Base-by-base conservation (phyloP, 2,797 vertebrate genomes). In the Sparidentex hasta region DNA sequence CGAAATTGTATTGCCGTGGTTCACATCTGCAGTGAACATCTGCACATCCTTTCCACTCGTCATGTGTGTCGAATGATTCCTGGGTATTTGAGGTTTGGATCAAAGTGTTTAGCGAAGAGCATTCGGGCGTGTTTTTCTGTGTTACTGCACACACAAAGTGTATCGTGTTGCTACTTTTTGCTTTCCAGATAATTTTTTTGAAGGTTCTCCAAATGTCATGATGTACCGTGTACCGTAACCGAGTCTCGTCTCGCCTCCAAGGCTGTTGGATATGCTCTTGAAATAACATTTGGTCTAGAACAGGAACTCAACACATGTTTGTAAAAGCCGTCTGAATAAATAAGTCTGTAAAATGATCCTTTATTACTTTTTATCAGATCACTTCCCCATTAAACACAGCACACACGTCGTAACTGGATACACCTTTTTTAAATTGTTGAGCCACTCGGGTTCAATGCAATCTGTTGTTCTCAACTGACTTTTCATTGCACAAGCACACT, bases 131-230 rank as follows among this genome's bases (percentile, higher is more conserved):
- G 33, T 33, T 33, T 33, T 33, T 33, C 33, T 33, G 21, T 64
- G 21, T 69, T 17, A 41, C 6, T 16, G 38, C 27, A 71, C 52
- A 38, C 38, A 67, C 62, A 73, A 38, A 43, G 3, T 0, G 1
- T 29, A 50, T 65, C 65, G 38, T 29, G 23, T 59, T 56, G 9
- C 48, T 41, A 1, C 44, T 13, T 75, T 75, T 41, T 63, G 29
- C 70, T 74, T 63, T 55, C 17, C 55, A 47, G 9, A 79, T 50
- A 56, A 25, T 2, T 17, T 48, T 64, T 70, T 46, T 74, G 47
- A 85, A 74, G 50, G 51, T 74, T 75, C 23, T 79, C 44, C 47
- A 85, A 89, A 83, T 84, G 54, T 90, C 64, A 70, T 27, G 47
- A 12, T 80, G 78, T 64, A 27, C 78, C 68, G 63, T 29, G 33